A percentile compares a stretch with the other conserved stretches of the same genome.
These are phyloP conservation scores for Drosophila kambysellisi DNA, from an alignment of 2,888 invertebrate species.

Conservation along the genomic window DNA sequence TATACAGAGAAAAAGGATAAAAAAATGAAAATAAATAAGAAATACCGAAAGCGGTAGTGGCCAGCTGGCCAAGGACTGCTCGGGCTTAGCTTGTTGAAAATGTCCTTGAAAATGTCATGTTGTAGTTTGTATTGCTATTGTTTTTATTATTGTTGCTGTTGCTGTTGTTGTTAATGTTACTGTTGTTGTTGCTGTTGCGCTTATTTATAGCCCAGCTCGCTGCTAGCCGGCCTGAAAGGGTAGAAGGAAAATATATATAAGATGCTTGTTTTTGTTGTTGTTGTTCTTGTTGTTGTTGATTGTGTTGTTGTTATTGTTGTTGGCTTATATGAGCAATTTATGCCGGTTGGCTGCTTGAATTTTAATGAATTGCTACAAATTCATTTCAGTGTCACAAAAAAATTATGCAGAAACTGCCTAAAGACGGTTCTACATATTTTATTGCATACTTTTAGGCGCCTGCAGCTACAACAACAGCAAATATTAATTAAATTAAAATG, in stretches of 20 bases:
- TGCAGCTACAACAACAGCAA: conserved; percentile 29
- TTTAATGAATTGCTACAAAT: conserved; percentile 77
- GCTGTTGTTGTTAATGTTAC: conserved; percentile 23
- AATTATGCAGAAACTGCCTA: conserved; percentile 36
- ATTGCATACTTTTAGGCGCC: conserved; percentile 16
- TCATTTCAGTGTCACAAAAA: conserved; percentile 58
- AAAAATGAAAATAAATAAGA: conserved; percentile 50
- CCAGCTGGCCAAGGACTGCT: conserved; percentile 62
- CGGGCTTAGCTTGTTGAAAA: conserved; percentile 51
- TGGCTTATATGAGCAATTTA: conserved; percentile 60
- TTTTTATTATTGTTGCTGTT: conserved; percentile 32
- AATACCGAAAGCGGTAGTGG: conserved; percentile 52
- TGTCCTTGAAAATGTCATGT: conserved; percentile 73
- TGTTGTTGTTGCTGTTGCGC: conserved; percentile 24
- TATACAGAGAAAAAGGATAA: conserved; percentile 3
- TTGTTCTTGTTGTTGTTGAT: conserved; percentile 33
- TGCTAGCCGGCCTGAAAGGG: conserved; percentile 61
- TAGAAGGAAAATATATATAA: conserved; percentile 60
- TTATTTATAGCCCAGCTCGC: conserved; percentile 64
- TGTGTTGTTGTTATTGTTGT: conserved; percentile 29
- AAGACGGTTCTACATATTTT: conserved; percentile 30
- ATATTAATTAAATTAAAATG: conserved; percentile 66
- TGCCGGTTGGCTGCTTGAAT: conserved; percentile 62
- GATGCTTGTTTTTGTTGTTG: conserved; percentile 40
- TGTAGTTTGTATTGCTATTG: conserved; percentile 36